A percentile compares a stretch with the other conserved stretches of the same genome.
Conservation (phyloP, 2,113 vertebrate species). For the Micronycteris hirsuta region DNA sequence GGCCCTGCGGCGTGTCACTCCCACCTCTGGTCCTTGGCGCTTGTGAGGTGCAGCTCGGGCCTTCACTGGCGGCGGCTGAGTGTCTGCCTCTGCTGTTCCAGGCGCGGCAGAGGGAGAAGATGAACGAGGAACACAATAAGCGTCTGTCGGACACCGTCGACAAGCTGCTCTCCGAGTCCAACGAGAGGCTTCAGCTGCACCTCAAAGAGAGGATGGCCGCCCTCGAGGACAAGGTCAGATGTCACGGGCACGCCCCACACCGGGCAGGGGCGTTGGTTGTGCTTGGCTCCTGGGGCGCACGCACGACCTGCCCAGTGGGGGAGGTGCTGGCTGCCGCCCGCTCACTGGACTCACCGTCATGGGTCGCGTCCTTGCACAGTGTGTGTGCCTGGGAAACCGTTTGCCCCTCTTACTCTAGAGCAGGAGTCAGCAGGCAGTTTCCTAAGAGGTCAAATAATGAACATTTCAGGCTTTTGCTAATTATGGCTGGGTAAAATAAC, state of each 20-base stretch:
- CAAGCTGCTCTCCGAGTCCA: conserved; percentile 96
- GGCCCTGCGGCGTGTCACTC: rapidly evolving
- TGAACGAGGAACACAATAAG: conserved; percentile 99
- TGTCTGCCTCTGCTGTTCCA: conserved; percentile 51
- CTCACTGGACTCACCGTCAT: too few relatives aligned
- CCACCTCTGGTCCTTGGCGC: rapidly evolving
- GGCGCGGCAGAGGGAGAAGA: conserved; percentile 97
- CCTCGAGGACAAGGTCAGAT: conserved; percentile 93
- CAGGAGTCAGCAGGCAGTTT: too few relatives aligned
- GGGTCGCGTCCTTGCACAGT: too few relatives aligned
- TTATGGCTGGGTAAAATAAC: background rate
- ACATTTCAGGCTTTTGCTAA: background rate
- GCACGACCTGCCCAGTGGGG: too few relatives aligned
- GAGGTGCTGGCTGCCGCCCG: too few relatives aligned
- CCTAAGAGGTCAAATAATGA: background rate
- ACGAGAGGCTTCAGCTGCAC: conserved; percentile 97
- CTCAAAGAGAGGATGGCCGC: conserved; percentile 98
- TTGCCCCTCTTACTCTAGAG: background rate
- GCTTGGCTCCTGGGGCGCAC: too few relatives aligned
- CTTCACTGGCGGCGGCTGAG: rapidly evolving
- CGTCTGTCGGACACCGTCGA: conserved; percentile 97
- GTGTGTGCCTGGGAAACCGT: rapidly evolving
- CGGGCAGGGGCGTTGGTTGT: rapidly evolving
- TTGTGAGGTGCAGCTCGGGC: rapidly evolving
- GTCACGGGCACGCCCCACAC: rapidly evolving